Evolutionary conservation across 2,113 vertebrate genomes (phyloP).

Genomic region (Microtus ochrogaster): DNA sequence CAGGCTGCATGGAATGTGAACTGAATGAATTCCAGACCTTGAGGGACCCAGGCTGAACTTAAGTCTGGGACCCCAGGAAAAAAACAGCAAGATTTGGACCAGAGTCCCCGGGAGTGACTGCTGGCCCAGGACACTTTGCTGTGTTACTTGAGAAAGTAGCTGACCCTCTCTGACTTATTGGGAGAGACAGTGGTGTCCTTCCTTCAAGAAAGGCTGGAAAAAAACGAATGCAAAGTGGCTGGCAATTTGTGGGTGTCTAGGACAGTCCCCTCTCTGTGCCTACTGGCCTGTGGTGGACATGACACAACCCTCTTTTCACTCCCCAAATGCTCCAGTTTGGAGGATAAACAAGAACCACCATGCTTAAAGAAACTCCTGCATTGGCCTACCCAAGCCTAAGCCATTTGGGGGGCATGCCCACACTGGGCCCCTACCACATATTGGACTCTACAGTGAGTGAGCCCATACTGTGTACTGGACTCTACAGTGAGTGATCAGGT

Average conservation of each 20-base stretch:
- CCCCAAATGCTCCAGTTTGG: neutral
- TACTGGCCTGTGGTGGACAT: neutral
- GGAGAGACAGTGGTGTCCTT: neutral
- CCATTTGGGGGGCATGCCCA: neutral
- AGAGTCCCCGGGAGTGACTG: neutral
- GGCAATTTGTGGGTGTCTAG: neutral
- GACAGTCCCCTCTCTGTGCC: neutral
- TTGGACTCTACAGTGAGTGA: accelerated
- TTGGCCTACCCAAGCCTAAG: too few relatives aligned
- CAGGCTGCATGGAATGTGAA: neutral
- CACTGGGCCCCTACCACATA: neutral
- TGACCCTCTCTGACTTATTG: neutral
- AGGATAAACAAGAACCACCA: neutral
- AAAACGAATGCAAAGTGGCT: neutral
- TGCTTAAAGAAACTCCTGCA: neutral
- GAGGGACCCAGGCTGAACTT: neutral
- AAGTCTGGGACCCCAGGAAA: neutral
- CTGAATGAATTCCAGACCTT: accelerated
- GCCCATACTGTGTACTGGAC: neutral
- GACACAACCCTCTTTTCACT: neutral
- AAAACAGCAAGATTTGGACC: neutral
- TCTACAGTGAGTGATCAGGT: accelerated
- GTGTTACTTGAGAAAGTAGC: neutral
- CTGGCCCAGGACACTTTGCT: neutral
- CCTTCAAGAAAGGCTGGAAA: neutral